Evolutionary conservation across 1,140 invertebrate species (phyloP).

Genomic region (Lordiphosa clarofinis): DNA sequence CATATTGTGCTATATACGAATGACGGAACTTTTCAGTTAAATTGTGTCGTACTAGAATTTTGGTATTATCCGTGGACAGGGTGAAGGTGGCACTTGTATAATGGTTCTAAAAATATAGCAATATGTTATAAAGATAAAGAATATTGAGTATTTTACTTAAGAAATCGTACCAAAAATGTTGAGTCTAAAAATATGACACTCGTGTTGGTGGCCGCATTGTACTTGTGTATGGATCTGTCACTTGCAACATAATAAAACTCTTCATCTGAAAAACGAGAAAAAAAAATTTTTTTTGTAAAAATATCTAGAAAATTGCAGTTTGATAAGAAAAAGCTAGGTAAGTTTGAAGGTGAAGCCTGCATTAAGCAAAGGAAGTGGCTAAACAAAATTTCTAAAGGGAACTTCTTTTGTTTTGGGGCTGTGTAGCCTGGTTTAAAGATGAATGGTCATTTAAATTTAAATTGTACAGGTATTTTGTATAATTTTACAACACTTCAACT

Average conservation of each 20-base stretch:
- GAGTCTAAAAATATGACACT: slow-evolving; percentile 69
- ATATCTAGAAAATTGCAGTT: too few species aligned
- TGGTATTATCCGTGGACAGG: slow-evolving; percentile 62
- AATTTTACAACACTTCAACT: too few species aligned
- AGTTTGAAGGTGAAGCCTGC: too few species aligned
- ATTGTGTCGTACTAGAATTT: slow-evolving; percentile 68
- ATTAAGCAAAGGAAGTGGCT: too few species aligned
- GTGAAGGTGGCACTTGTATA: slow-evolving; percentile 54
- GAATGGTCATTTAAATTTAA: too few species aligned
- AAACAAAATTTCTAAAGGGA: too few species aligned
- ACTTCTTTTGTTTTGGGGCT: too few species aligned
- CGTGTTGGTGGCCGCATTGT: slow-evolving; percentile 79
- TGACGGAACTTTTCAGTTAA: slow-evolving; percentile 64
- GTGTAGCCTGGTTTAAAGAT: too few species aligned
- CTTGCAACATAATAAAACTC: slow-evolving; percentile 79
- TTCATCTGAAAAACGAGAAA: slow-evolving; percentile 66
- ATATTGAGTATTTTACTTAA: slow-evolving; percentile 52
- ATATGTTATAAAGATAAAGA: not conserved
- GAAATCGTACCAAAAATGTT: slow-evolving; percentile 78
- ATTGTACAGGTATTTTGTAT: too few species aligned
- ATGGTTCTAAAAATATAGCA: slow-evolving; percentile 32
- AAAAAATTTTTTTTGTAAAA: too few species aligned
- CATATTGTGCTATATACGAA: slow-evolving; percentile 72
- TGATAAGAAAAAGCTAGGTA: too few species aligned
- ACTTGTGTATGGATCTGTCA: slow-evolving; percentile 80